Percentiles rank a stretch among this genome's conserved stretches.
Conservation (phyloP, 2,113 vertebrate genomes). For the Trematocara nigrifrons region DNA sequence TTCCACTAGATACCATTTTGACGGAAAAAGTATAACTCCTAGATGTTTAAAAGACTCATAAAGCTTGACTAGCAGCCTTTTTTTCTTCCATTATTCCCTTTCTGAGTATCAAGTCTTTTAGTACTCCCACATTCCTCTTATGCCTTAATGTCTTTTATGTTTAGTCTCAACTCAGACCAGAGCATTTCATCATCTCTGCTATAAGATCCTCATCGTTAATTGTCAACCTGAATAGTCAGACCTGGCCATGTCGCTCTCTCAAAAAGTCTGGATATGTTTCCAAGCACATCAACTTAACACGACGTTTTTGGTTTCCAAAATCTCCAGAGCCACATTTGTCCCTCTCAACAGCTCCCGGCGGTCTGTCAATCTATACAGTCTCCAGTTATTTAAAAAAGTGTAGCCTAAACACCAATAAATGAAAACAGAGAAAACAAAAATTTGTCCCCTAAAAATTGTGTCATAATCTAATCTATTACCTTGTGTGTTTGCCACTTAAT, state of each 20-base stretch:
- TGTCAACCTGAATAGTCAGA: not conserved
- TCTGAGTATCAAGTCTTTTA: not conserved
- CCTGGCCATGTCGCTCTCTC: not conserved
- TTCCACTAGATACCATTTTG: not conserved
- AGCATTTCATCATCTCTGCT: not conserved
- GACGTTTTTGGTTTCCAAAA: not conserved
- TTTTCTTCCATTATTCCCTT: not conserved
- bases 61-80: not conserved
- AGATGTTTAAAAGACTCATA: not conserved
- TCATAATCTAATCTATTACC: not conserved
- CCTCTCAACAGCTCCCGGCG: not conserved
- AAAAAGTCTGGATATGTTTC: not conserved
- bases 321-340: not conserved
- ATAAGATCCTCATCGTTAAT: not conserved
- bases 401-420: not conserved
- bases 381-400: not conserved
- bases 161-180: not conserved
- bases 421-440: not conserved
- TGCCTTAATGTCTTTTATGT: not conserved
- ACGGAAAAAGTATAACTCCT: not conserved
- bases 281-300: not conserved
- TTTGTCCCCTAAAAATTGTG: not conserved
- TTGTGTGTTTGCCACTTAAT: not conserved
- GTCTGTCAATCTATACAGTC: not conserved
- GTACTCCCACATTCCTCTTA: not conserved